These are phyloP conservation scores for Dendrolimus pini DNA, from an alignment of 2,888 invertebrate species.

Conservation along the genomic window DNA sequence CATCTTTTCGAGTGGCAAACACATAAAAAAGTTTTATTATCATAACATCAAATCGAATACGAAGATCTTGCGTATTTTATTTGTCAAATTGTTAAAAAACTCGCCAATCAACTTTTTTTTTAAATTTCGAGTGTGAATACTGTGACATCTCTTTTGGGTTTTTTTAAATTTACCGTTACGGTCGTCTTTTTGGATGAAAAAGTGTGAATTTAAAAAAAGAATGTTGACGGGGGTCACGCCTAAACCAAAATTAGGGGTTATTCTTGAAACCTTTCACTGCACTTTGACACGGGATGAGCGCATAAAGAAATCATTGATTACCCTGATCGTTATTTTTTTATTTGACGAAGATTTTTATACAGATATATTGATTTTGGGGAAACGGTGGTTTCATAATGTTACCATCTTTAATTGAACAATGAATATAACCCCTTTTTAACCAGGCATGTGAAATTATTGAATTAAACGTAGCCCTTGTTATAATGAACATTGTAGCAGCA, in stretches of 20 bases:
- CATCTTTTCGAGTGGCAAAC: conserved; percentile 33
- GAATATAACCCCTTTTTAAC: conserved; percentile 45
- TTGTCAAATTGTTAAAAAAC: conserved; percentile 42
- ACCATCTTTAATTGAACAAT: conserved; percentile 43
- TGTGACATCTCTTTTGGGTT: conserved; percentile 43
- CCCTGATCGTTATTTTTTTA: conserved; percentile 47
- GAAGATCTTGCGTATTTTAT: conserved; percentile 46
- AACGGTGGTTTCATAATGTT: conserved; percentile 64
- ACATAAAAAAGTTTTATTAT: conserved; percentile 44
- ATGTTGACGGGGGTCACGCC: conserved; percentile 74
- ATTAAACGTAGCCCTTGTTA: conserved; percentile 32
- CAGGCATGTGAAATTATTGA: conserved; percentile 51
- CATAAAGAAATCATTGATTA: conserved; percentile 57
- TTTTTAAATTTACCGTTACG: conserved; percentile 60
- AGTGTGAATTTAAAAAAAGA: conserved; percentile 59
- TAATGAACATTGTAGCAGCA: conserved; percentile 9
- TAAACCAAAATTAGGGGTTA: conserved; percentile 69
- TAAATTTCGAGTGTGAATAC: conserved; percentile 49
- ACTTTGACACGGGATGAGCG: conserved; percentile 67
- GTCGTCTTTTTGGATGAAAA: conserved; percentile 47
- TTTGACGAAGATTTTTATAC: conserved; percentile 48
- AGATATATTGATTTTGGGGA: conserved; percentile 55
- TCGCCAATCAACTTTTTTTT: conserved; percentile 73
- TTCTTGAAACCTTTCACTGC: conserved; percentile 66
- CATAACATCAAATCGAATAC: conserved; percentile 29